phyloP scores from a whole-genome alignment of 2,888 invertebrate species.

The Nymphalis urticae region DNA sequence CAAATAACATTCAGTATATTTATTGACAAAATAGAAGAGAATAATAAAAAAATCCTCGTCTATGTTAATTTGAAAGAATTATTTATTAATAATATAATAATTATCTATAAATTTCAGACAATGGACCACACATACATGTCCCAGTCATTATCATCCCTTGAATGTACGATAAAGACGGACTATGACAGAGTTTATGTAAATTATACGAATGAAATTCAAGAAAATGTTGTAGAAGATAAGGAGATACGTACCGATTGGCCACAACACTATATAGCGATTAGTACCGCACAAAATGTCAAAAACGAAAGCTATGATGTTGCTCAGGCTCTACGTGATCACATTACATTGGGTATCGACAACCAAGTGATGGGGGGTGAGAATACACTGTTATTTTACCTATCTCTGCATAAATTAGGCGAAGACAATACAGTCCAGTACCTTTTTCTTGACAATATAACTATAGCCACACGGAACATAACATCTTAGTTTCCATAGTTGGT shows the following conservation, averaged over 20 bases:
- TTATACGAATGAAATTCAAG: constrained; percentile 44
- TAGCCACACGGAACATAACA: no score
- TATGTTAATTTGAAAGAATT: background rate
- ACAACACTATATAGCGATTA: constrained; percentile 52
- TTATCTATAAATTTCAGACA: constrained; percentile 46
- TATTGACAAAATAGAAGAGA: no score
- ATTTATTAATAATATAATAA: background rate
- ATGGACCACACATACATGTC: constrained; percentile 73
- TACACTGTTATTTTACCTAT: background rate
- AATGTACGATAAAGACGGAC: constrained; percentile 53
- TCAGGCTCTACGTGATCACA: constrained; percentile 55
- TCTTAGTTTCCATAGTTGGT: no score
- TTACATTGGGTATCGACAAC: constrained; percentile 59
- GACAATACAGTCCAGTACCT: no score
- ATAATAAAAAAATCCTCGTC: no score
- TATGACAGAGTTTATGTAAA: constrained; percentile 71
- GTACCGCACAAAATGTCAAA: constrained; percentile 49
- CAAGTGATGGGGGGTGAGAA: constrained; percentile 61
- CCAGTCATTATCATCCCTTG: constrained; percentile 62
- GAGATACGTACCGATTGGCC: constrained; percentile 46
- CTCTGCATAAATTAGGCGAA: no score
- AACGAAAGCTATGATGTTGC: constrained; percentile 59
- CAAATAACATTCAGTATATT: no score
- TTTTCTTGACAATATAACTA: no score
- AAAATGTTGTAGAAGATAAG: constrained; percentile 2